Evolutionary conservation across 2,888 invertebrate species (phyloP).

Genomic region (Pocota personata): DNA sequence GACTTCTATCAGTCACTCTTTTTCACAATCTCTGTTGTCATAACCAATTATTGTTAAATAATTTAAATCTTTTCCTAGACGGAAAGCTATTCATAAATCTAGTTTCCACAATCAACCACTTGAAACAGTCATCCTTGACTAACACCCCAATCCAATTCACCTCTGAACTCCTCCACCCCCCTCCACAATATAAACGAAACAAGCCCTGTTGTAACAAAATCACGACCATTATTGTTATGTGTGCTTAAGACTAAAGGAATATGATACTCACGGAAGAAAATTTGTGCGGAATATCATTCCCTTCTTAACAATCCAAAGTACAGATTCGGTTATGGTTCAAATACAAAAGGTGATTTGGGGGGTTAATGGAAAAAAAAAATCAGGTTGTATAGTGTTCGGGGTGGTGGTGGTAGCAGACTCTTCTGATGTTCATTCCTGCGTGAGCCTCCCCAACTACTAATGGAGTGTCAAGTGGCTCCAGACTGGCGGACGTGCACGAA

Average conservation of each 20-base stretch:
- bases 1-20: no score
- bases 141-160: conserved; percentile 8
- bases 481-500: conserved; percentile 73
- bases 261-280: conserved; percentile 56
- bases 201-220: conserved; percentile 39
- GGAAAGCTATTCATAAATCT: conserved; percentile 49
- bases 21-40: not conserved
- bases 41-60: conserved; percentile 36
- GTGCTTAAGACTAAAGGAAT: conserved; percentile 54
- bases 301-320: conserved; percentile 46
- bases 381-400: conserved; percentile 42
- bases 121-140: conserved; percentile 49
- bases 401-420: conserved; percentile 31
- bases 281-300: conserved; percentile 47
- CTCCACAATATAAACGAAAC: not conserved
- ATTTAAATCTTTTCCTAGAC: conserved; percentile 11
- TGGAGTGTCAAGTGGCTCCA: conserved; percentile 74
- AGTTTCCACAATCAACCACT: conserved; percentile 42
- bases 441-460: conserved; percentile 71
- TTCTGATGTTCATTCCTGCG: conserved; percentile 67
- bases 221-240: conserved; percentile 57
- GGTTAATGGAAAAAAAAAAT: conserved; percentile 36
- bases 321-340: conserved; percentile 64
- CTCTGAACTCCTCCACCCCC: not conserved
- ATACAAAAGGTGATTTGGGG: conserved; percentile 68